These are phyloP conservation scores for Agelaius tricolor DNA, from an alignment of 2,113 vertebrate genomes.

Conservation along the genomic window DNA sequence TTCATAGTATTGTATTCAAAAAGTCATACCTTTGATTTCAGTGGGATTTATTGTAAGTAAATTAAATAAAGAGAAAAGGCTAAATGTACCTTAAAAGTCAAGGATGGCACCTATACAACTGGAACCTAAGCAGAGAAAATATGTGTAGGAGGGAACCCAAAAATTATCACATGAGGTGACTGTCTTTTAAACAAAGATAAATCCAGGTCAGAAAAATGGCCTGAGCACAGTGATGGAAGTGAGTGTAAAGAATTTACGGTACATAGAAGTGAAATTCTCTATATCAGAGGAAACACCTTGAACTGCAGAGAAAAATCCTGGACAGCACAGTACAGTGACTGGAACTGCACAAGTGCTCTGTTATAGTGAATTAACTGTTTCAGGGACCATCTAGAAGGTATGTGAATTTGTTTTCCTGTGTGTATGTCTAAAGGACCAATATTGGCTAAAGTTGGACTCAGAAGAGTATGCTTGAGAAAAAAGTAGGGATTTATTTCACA, in stretches of 20 bases:
- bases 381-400: not conserved
- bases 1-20: not conserved
- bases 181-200: not conserved
- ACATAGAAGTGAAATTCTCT: not conserved
- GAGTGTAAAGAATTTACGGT: not conserved
- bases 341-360: not conserved
- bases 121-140: not conserved
- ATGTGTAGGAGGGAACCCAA: accelerated
- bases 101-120: not conserved
- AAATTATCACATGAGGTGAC: not conserved
- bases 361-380: not conserved
- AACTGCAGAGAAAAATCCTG: not conserved
- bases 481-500: not conserved
- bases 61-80: not conserved
- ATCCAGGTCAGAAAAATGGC: not conserved
- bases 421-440: not conserved
- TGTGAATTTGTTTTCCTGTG: not conserved
- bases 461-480: not conserved
- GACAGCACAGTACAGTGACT: not conserved
- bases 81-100: not conserved
- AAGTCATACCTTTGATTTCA: not conserved
- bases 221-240: not conserved
- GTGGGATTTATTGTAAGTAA: not conserved
- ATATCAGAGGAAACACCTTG: not conserved
- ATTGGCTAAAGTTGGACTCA: accelerated